Percentiles rank a stretch among this genome's conserved stretches.
These are phyloP conservation scores for Caloenas nicobarica DNA, from an alignment of 2,113 vertebrate species.

Conservation along the genomic window DNA sequence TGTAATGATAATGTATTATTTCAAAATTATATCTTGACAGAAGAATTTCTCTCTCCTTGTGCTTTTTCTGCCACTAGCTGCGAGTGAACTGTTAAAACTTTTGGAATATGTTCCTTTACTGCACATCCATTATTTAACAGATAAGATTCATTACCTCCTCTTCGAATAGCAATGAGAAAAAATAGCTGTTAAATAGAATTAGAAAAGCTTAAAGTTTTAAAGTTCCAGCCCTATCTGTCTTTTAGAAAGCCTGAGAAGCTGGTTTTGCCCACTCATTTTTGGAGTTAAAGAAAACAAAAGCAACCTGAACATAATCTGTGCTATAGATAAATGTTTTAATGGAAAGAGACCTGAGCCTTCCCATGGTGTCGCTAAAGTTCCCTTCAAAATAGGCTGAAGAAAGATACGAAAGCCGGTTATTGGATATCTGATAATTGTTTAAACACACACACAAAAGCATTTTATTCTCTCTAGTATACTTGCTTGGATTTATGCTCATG, in stretches of 20 bases:
- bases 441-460: background rate
- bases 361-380: background rate
- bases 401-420: background rate
- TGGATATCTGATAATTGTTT: background rate
- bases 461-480: background rate
- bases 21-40: background rate
- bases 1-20: background rate
- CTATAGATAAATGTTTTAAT: background rate
- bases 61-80: background rate
- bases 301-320: background rate
- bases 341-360: background rate
- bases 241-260: background rate
- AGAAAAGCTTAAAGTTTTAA: background rate
- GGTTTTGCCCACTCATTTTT: background rate
- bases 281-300: background rate
- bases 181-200: background rate
- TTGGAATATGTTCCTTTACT: background rate
- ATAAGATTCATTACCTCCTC: background rate
- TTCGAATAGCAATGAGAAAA: constrained; percentile 1
- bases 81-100: background rate
- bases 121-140: constrained; percentile 1
- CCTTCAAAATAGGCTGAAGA: background rate
- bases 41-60: background rate
- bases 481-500: background rate
- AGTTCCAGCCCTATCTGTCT: background rate